Conservation (phyloP, 2,113 vertebrate species). For the Megaleporinus macrocephalus region DNA sequence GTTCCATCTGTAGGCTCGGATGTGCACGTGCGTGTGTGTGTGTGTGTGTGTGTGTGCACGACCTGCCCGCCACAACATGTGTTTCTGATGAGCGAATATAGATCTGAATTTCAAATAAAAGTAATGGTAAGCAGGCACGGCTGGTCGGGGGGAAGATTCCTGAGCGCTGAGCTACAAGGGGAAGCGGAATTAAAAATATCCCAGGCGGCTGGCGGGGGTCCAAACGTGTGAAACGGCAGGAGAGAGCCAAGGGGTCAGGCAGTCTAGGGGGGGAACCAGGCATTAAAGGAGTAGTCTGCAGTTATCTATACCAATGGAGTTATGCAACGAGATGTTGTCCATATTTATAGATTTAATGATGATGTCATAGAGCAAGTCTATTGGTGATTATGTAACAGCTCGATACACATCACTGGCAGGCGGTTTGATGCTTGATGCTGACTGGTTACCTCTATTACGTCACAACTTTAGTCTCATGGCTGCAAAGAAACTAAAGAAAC, state of each 20-base stretch:
- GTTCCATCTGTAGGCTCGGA: conserved; percentile 27
- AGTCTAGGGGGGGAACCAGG: not conserved
- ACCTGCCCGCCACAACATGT: conserved; percentile 73
- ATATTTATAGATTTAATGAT: too few species aligned
- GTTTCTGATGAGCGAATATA: conserved; percentile 86
- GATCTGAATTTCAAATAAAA: conserved; percentile 86
- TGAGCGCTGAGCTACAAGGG: conserved; percentile 54
- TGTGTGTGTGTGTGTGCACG: conserved; percentile 29
- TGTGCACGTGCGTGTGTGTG: conserved; percentile 44
- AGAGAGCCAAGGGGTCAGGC: not conserved
- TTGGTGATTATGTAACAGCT: too few species aligned
- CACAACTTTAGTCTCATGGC: too few species aligned
- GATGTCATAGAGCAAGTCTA: too few species aligned
- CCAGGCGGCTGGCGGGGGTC: conserved; percentile 34
- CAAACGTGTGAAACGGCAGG: conserved; percentile 25
- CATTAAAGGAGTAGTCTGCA: not conserved
- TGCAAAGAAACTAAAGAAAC: too few species aligned
- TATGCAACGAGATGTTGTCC: too few species aligned
- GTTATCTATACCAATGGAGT: too few species aligned
- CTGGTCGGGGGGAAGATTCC: conserved; percentile 49
- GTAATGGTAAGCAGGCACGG: conserved; percentile 82
- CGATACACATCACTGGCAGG: too few species aligned
- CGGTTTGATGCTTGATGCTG: too few species aligned
- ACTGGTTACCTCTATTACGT: too few species aligned
- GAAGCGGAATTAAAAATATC: conserved; percentile 56